Conservation (phyloP, 2,888 invertebrate species). For the Trichogramma evanescens region DNA sequence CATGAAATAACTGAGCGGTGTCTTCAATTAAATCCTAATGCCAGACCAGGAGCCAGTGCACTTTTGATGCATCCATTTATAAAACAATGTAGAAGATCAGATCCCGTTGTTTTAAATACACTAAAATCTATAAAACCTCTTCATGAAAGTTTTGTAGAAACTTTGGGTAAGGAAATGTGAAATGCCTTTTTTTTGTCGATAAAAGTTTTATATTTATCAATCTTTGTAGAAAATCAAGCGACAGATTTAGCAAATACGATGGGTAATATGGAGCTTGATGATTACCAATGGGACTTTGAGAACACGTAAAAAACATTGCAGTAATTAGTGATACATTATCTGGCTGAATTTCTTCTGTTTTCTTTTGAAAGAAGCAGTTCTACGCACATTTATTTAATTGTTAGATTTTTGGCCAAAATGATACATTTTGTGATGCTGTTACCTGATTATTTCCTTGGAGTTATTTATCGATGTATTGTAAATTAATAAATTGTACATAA, state of each 20-base stretch:
- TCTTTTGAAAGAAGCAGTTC: background rate
- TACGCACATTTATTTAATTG: background rate
- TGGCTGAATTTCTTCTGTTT: background rate
- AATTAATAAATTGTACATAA: background rate
- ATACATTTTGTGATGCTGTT: conserved; percentile 9
- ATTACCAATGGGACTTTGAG: conserved; percentile 64
- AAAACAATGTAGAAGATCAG: conserved; percentile 61
- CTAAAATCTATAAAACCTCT: conserved; percentile 64
- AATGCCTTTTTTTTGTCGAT: background rate
- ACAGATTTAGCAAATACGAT: conserved; percentile 55
- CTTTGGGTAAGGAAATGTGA: conserved; percentile 48
- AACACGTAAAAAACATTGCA: conserved; percentile 17
- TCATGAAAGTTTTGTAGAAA: conserved; percentile 52
- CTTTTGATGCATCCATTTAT: conserved; percentile 69
- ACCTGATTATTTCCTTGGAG: background rate
- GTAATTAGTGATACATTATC: background rate
- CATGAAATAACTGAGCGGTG: conserved; percentile 72
- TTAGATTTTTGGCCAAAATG: background rate
- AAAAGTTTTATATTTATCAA: conserved; percentile 10
- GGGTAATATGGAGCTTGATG: conserved; percentile 57
- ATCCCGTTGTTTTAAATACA: conserved; percentile 56
- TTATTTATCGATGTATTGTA: conserved; percentile 1
- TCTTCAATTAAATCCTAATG: conserved; percentile 61
- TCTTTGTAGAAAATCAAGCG: conserved; percentile 56
- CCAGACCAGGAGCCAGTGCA: conserved; percentile 64